Evolutionary conservation across 2,113 vertebrate genomes (phyloP), one percentile per base, ranked within the genome.

Genomic region (Conger conger): DNA sequence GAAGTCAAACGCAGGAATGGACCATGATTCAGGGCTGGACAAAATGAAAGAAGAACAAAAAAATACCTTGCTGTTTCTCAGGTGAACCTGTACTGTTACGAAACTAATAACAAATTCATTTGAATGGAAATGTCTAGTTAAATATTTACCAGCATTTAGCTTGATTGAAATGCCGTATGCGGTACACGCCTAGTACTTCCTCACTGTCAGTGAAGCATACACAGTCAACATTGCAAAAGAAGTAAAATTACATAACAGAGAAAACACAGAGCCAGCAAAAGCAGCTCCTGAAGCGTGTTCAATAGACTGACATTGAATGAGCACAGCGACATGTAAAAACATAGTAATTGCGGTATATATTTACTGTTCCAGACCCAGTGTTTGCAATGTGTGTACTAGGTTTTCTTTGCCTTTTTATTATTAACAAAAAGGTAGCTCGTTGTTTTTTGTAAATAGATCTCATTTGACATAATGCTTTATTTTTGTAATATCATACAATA

Each of bases 41-140:
- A 5, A 86, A 30, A 81, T 87, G 85, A 92, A 90, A 88, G 86
- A 90, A 76, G 84, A 92, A 68, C 89, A 87, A 84, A 83, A 91
- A 11, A 88, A 91, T 89, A 77, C 86, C 80, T 85, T 42, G 30
- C 60, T 77, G 82, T 88, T 92, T 86, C 33, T n/a, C 84, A 93
- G 92, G 94, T 95, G 33, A 77, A 82, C 30, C 37, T 18, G n/a
- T 3, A 80, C 11, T 23, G 18, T 45, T 40, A 23, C 53, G 23
- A 23, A 8, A 63, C 0, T 7, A 50, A 27, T 27, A 2, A 27
- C 27, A 3, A 63, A 27, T 27, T 63, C 3, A 63, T 1, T 27
- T 27, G 20, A 23, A 63, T 63, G 45, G 45, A 50, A 50, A 15
- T 15, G 15, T n/a, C n/a, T n/a, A 50, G 45, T 50, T 50, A 50